These are phyloP conservation scores for Tylochromis polylepis DNA, from an alignment of 2,113 vertebrate species.

Conservation along the genomic window DNA sequence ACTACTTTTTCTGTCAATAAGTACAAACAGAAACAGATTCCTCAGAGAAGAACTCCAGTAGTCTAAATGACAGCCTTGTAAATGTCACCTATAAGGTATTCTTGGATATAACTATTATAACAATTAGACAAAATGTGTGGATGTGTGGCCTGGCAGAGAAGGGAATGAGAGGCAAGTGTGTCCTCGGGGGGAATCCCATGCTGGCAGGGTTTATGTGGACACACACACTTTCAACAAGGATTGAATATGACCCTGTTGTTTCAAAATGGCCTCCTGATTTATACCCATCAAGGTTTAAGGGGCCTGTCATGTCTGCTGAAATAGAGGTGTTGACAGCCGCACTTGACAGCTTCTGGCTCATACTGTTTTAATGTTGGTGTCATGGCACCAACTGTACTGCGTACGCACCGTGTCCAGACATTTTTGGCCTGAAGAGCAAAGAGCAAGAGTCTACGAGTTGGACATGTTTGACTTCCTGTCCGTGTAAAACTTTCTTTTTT, in stretches of 20 bases:
- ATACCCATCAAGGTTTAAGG: slow-evolving; percentile 72
- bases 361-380: slow-evolving; percentile 60
- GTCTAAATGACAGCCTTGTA: not conserved
- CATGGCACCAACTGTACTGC: slow-evolving; percentile 9
- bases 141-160: slow-evolving; percentile 25
- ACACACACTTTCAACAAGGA: slow-evolving; percentile 62
- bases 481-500: not conserved
- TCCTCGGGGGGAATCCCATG: slow-evolving; percentile 61
- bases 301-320: slow-evolving; percentile 67
- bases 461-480: not conserved
- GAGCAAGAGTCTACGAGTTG: not conserved
- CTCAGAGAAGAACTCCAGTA: not conserved
- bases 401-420: not conserved
- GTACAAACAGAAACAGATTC: not conserved
- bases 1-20: not conserved
- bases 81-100: not conserved
- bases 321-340: slow-evolving; percentile 75
- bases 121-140: not conserved
- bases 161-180: slow-evolving; percentile 16
- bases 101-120: slow-evolving; percentile 1
- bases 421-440: not conserved
- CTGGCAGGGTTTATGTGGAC: slow-evolving; percentile 65
- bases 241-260: slow-evolving; percentile 73
- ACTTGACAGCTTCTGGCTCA: slow-evolving; percentile 68
- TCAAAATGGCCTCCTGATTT: slow-evolving; percentile 76